Evolutionary conservation across 30 jellyfish, hydroid and myxozoan genomes (phyloP), one percentile per base, ranked within the genome.

Genomic region (Turritopsis dohrnii): DNA sequence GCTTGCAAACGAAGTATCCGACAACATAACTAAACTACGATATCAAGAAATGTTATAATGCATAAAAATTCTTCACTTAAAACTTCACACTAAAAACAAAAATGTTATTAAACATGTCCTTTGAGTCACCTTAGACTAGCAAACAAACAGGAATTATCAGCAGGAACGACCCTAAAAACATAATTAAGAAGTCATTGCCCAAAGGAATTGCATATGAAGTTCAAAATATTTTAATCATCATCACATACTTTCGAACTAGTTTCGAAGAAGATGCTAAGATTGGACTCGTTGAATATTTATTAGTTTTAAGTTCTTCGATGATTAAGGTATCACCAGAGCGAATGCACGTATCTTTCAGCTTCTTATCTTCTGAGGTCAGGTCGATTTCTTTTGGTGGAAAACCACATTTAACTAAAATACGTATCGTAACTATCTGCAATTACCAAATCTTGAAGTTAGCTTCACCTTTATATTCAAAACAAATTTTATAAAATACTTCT

Each of bases 131-230:
- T 92, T 82, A 92, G 24, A 71, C 97, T 92, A 0, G 97, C 92
- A 87, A 92, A 92, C 83, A 92, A 79, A 65, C 97, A 92, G 69
- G 97, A 92, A 65, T 92, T 92, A 54, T 92, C 97, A 28, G 96
- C 96, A 18, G 96, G 96, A n/a, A 92, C 96, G 0, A 87, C 88
- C 65, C 97, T 92, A 73, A 9, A 75, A 83, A 53, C n/a, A 1
- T n/a, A n/a, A n/a, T n/a, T n/a, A n/a, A n/a, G n/a, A n/a, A n/a
- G n/a, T n/a, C n/a, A n/a, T n/a, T n/a, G n/a, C n/a, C n/a, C n/a
- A n/a, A n/a, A n/a, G n/a, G n/a, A n/a, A n/a, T n/a, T n/a, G n/a
- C n/a, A n/a, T n/a, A n/a, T n/a, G n/a, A n/a, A n/a, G n/a, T n/a
- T n/a, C n/a, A n/a, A n/a, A n/a, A n/a, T n/a, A n/a, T n/a, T n/a